Conservation (phyloP, 1,140 invertebrate species). For the Ostrea denselamellosa region DNA sequence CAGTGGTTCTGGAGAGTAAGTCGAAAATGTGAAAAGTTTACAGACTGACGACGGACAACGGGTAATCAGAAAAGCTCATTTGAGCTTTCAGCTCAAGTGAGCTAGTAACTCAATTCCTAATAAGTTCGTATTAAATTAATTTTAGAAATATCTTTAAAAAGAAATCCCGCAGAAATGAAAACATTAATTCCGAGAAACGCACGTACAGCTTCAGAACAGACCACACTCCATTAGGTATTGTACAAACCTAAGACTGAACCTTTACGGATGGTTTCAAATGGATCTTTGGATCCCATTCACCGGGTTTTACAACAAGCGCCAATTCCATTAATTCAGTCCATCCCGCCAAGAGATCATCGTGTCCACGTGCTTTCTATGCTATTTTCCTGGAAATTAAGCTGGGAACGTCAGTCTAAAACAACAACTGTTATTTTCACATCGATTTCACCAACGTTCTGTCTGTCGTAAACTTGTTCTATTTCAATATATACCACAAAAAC, state of each 20-base stretch:
- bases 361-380: conserved; percentile 91
- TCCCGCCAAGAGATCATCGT: conserved; percentile 91
- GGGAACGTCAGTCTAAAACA: neutral
- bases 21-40: too few relatives aligned
- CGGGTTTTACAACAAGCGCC: conserved; percentile 96
- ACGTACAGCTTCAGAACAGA: too few relatives aligned
- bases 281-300: conserved; percentile 84
- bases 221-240: too few relatives aligned
- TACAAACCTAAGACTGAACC: conserved; percentile 70
- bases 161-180: too few relatives aligned
- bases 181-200: too few relatives aligned
- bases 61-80: too few relatives aligned
- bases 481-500: neutral
- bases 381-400: conserved; percentile 90
- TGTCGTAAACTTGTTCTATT: neutral
- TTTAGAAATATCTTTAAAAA: too few relatives aligned
- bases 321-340: conserved; percentile 97
- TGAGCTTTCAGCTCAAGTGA: too few relatives aligned
- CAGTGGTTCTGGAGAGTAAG: too few relatives aligned
- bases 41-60: too few relatives aligned
- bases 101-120: too few relatives aligned
- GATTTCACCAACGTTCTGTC: neutral
- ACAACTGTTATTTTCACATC: neutral
- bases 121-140: too few relatives aligned
- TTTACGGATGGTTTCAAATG: conserved; percentile 71